phyloP scores from a whole-genome alignment of 2,888 invertebrate species.

The Carpatolechia fugitivella region DNA sequence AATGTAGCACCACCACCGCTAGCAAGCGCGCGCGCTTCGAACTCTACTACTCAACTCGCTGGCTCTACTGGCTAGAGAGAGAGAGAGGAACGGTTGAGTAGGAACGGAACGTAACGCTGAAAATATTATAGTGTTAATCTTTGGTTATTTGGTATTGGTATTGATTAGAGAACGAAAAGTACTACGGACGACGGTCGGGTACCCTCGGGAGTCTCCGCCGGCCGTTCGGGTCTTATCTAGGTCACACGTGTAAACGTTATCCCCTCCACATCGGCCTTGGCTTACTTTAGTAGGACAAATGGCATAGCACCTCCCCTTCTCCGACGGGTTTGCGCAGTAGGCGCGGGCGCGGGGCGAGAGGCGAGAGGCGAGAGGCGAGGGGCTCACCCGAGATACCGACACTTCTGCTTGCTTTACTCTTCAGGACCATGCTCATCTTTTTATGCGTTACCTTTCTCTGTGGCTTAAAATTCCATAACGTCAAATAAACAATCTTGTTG shows the following conservation, averaged over 20 bases:
- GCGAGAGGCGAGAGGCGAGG: not conserved
- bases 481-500: too few relatives aligned
- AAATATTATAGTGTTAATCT: conserved; percentile 35
- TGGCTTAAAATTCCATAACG: too few relatives aligned
- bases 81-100: conserved; percentile 27
- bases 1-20: too few relatives aligned
- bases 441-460: too few relatives aligned
- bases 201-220: conserved; percentile 56
- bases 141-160: too few relatives aligned
- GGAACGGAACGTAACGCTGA: conserved; percentile 29
- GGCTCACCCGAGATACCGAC: not conserved
- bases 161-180: conserved; percentile 49
- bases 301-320: conserved; percentile 67
- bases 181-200: conserved; percentile 45
- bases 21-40: too few relatives aligned
- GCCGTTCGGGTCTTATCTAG: conserved; percentile 63
- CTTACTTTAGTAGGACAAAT: conserved; percentile 69
- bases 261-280: conserved; percentile 76
- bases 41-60: too few relatives aligned
- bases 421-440: not conserved
- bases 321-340: conserved; percentile 26
- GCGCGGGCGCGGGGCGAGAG: not conserved
- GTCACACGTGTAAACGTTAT: conserved; percentile 79
- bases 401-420: not conserved
- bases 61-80: conserved; percentile 9